Evolutionary conservation across 2,888 invertebrate species (phyloP).

Genomic region (Helleia helle): DNA sequence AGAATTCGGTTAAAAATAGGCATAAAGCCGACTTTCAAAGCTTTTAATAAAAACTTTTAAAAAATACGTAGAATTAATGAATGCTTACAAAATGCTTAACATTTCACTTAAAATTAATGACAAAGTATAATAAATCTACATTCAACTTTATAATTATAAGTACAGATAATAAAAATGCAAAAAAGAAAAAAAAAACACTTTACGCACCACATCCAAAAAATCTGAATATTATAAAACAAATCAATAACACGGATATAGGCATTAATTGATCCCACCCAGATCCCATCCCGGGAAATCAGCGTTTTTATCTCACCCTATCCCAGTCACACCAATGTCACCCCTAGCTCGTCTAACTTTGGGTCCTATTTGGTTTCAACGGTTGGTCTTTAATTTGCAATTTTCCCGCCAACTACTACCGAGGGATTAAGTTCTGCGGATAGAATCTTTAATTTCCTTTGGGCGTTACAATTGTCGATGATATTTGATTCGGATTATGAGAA

Average conservation of each 20-base stretch:
- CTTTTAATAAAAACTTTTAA: no score
- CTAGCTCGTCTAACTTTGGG: slow-evolving; percentile 5
- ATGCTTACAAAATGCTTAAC: no score
- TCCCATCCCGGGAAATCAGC: slow-evolving; percentile 43
- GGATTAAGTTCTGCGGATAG: slow-evolving; percentile 64
- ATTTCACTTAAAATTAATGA: no score
- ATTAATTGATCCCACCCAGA: slow-evolving; percentile 59
- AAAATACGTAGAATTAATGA: no score
- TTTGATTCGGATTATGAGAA: slow-evolving; percentile 11
- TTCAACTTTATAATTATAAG: no score
- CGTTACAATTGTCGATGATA: slow-evolving; percentile 17
- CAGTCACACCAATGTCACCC: slow-evolving; percentile 10
- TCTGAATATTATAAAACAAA: no score
- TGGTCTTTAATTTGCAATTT: slow-evolving; percentile 64
- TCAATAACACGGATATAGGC: slow-evolving; percentile 42
- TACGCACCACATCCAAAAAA: no score
- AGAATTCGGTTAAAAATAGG: no score
- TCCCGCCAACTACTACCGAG: slow-evolving; percentile 57
- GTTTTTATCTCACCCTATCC: slow-evolving; percentile 48
- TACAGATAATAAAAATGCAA: no score
- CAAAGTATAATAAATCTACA: no score
- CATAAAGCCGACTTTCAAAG: no score
- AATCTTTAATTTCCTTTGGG: slow-evolving; percentile 70
- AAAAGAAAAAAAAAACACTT: no score
- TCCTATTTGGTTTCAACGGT: slow-evolving; percentile 1